Evolutionary conservation across 2,888 invertebrate species (phyloP).

Genomic region (Thelaira solivaga): DNA sequence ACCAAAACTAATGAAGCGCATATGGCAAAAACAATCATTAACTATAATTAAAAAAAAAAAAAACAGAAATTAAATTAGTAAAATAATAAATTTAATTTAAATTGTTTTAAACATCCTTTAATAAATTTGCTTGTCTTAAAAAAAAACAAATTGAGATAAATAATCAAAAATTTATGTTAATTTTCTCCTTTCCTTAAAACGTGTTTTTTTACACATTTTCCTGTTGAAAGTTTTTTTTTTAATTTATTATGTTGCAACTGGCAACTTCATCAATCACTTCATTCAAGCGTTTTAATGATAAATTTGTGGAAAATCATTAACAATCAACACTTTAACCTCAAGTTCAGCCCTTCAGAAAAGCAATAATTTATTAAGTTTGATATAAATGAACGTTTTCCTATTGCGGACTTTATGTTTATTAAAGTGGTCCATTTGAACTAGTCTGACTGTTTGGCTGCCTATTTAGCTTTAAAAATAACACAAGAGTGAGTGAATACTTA

Average conservation of each 20-base stretch:
- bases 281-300: slow-evolving; percentile 39
- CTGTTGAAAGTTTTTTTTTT: background rate
- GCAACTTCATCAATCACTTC: slow-evolving; percentile 7
- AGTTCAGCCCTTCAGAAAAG: slow-evolving; percentile 39
- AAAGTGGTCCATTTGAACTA: background rate
- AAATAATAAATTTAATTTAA: background rate
- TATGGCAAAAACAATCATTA: slow-evolving; percentile 72
- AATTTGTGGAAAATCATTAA: slow-evolving; percentile 50
- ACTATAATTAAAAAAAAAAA: slow-evolving; percentile 68
- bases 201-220: background rate
- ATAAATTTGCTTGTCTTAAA: background rate
- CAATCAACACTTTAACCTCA: slow-evolving; percentile 55
- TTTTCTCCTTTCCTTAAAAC: background rate
- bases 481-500: slow-evolving; percentile 29
- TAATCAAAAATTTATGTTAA: background rate
- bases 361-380: slow-evolving; percentile 2
- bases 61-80: background rate
- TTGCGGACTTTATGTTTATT: background rate
- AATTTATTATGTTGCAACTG: slow-evolving; percentile 1
- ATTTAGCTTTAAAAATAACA: background rate
- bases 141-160: background rate
- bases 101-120: slow-evolving; percentile 1
- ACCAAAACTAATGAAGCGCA: slow-evolving; percentile 73
- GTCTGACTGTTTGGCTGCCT: background rate
- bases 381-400: background rate